These are phyloP conservation scores for Acrobasis consociella DNA, from an alignment of 2,888 invertebrate species.

Conservation along the genomic window DNA sequence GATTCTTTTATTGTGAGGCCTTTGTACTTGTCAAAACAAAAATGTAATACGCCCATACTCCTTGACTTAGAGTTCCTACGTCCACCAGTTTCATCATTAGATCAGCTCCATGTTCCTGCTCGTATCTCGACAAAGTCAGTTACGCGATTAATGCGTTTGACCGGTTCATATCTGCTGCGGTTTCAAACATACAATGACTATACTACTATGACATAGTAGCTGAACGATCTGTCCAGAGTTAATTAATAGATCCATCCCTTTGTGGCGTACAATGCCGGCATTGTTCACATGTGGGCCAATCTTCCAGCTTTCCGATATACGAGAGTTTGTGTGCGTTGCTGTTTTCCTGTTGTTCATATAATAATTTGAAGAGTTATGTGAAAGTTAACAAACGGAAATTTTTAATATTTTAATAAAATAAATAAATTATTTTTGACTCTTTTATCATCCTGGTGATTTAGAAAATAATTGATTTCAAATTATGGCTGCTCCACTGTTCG, in stretches of 20 bases:
- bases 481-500: too few species aligned
- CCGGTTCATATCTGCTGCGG: background rate
- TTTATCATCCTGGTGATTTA: too few species aligned
- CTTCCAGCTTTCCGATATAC: conserved; percentile 37
- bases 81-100: too few species aligned
- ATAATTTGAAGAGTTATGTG: background rate
- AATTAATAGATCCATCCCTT: conserved; percentile 61
- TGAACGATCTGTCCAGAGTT: conserved; percentile 52
- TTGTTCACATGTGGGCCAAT: conserved; percentile 54
- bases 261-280: conserved; percentile 52
- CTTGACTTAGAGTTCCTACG: too few species aligned
- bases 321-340: background rate
- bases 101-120: too few species aligned
- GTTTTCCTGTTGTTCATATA: conserved; percentile 1
- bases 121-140: background rate
- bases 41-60: too few species aligned
- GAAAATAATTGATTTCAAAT: too few species aligned
- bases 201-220: conserved; percentile 31
- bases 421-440: too few species aligned
- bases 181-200: background rate
- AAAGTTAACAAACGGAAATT: too few species aligned
- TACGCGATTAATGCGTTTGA: background rate
- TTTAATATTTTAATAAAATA: too few species aligned
- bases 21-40: too few species aligned
- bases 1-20: too few species aligned